Percentiles rank a stretch among this genome's conserved stretches.
Conservation (phyloP, 2,113 vertebrate genomes). For the Synodontis membranacea region DNA sequence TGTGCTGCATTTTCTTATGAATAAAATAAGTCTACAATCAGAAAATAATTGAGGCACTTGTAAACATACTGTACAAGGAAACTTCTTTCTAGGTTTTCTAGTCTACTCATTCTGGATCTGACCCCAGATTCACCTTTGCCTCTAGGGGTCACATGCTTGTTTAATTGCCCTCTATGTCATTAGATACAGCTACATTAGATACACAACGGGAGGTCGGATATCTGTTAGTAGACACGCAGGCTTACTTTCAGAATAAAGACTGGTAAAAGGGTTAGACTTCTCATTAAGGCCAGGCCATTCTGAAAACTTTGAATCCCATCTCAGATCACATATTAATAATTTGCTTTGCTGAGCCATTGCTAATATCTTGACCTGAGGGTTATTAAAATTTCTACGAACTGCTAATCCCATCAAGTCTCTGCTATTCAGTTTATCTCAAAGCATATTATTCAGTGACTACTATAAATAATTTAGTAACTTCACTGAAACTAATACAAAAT, state of each 20-base stretch:
- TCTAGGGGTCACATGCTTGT: background rate
- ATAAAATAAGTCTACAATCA: background rate
- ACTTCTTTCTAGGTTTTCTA: background rate
- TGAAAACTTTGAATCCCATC: background rate
- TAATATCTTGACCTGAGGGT: constrained; percentile 10
- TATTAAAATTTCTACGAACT: constrained; percentile 1
- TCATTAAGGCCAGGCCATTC: background rate
- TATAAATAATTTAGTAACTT: constrained; percentile 9
- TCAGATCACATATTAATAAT: background rate
- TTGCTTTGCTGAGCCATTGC: background rate
- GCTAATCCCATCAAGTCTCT: background rate
- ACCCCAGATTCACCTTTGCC: constrained; percentile 24
- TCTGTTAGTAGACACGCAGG: background rate
- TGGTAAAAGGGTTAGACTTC: background rate
- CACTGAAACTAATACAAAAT: constrained; percentile 2
- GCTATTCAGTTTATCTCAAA: background rate
- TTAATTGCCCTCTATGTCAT: background rate
- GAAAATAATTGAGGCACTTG: background rate
- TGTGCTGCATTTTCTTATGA: background rate
- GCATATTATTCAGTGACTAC: background rate
- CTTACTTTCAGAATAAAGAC: background rate
- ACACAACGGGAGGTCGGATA: background rate
- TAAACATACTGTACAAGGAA: background rate
- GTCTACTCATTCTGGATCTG: background rate
- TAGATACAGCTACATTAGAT: background rate